A percentile compares a stretch with the other conserved stretches of the same genome.
phyloP scores from a whole-genome alignment of 2,888 invertebrate genomes.

The Plemyria rubiginata region DNA sequence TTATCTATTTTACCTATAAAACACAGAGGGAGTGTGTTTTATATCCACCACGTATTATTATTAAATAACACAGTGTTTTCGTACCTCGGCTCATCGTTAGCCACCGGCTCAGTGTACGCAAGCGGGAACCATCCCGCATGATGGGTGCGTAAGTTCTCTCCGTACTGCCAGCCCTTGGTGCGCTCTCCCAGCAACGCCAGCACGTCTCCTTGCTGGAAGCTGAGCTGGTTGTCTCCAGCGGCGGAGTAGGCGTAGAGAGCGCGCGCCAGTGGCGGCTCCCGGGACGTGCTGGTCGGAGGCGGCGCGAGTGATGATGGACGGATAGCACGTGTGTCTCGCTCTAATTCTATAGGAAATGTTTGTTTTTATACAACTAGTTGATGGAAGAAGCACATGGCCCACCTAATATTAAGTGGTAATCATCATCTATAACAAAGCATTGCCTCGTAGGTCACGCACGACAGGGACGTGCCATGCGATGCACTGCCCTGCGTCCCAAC shows the following conservation, averaged over 20 bases:
- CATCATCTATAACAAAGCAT: too few relatives aligned
- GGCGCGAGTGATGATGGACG: constrained; percentile 89
- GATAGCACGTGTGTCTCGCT: constrained; percentile 70
- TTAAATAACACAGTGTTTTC: too few relatives aligned
- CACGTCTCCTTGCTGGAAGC: constrained; percentile 95
- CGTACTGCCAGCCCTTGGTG: constrained; percentile 98
- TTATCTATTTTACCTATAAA: too few relatives aligned
- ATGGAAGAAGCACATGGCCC: too few relatives aligned
- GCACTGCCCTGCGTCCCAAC: too few relatives aligned
- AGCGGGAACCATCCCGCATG: constrained; percentile 97
- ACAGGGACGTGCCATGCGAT: too few relatives aligned
- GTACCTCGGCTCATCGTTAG: constrained; percentile 82
- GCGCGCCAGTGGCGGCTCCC: constrained; percentile 91
- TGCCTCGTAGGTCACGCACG: too few relatives aligned
- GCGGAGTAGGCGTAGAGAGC: constrained; percentile 96
- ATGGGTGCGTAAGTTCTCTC: constrained; percentile 96
- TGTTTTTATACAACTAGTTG: too few relatives aligned
- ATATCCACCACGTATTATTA: too few relatives aligned
- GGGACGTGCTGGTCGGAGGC: constrained; percentile 80
- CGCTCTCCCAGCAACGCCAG: constrained; percentile 95
- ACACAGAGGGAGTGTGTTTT: too few relatives aligned
- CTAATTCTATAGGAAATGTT: constrained; percentile 44
- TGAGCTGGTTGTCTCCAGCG: constrained; percentile 95
- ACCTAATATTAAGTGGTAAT: too few relatives aligned
- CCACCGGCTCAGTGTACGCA: constrained; percentile 94